Conservation (phyloP, 2,797 vertebrate species). For the Eulemur coronatus region DNA sequence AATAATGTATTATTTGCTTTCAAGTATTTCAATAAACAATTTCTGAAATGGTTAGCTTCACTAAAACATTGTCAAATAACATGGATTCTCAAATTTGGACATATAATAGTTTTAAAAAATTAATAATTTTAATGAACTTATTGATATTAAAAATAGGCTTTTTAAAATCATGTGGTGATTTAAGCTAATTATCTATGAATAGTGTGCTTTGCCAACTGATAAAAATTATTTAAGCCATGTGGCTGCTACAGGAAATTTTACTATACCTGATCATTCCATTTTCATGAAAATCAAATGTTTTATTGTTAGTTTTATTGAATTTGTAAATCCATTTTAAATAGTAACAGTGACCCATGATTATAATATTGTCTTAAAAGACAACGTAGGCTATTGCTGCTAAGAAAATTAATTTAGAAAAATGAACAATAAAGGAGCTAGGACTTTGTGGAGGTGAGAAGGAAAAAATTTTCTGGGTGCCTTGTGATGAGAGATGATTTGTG, state of each 20-base stretch:
- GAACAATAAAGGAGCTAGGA: neutral
- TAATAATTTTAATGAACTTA: neutral
- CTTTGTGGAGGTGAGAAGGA: neutral
- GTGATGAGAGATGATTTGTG: neutral
- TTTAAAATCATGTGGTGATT: neutral
- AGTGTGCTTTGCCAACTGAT: neutral
- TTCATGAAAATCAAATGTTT: neutral
- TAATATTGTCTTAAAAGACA: neutral
- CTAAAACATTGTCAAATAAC: neutral
- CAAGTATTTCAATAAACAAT: neutral
- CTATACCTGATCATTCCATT: neutral
- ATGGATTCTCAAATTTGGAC: neutral
- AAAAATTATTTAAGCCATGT: neutral
- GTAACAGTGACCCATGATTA: neutral
- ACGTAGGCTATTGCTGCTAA: neutral
- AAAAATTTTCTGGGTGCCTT: neutral
- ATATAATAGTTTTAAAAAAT: neutral
- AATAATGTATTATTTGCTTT: neutral
- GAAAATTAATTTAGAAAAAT: neutral
- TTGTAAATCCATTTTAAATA: neutral
- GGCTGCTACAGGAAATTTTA: neutral
- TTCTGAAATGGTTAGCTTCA: neutral
- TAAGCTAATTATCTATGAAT: neutral
- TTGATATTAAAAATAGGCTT: neutral
- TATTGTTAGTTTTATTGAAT: neutral